Evolutionary conservation across 2,113 vertebrate species (phyloP).

Genomic region (Syrrhaptes paradoxus): DNA sequence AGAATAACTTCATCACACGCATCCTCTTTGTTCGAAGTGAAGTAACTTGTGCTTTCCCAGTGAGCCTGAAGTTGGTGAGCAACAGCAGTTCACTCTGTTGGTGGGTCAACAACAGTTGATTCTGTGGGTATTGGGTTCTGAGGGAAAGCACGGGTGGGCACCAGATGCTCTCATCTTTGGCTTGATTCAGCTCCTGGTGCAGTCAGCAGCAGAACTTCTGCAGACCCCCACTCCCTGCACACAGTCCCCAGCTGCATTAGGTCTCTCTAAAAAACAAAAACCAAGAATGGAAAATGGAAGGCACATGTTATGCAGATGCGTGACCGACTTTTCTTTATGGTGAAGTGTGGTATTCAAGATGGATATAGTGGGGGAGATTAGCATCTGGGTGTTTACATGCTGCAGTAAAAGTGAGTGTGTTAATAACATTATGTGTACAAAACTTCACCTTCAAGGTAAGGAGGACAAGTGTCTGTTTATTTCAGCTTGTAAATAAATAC

Average conservation of each 20-base stretch:
- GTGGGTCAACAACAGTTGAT: accelerated
- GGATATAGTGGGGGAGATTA: not conserved
- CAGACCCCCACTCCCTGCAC: accelerated
- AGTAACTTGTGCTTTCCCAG: not conserved
- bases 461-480: not conserved
- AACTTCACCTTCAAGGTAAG: not conserved
- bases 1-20: accelerated
- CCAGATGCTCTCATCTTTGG: not conserved
- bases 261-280: not conserved
- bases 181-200: not conserved
- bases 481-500: not conserved
- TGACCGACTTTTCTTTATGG: not conserved
- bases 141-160: not conserved
- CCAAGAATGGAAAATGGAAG: not conserved
- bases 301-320: slow-evolving; percentile 23
- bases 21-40: not conserved
- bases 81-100: accelerated
- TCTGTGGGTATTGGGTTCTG: not conserved
- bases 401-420: not conserved
- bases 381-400: not conserved
- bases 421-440: not conserved
- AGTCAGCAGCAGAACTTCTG: not conserved
- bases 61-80: not conserved
- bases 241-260: accelerated
- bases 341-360: not conserved